Evolutionary conservation across 2,888 invertebrate genomes (phyloP).

Genomic region (Eupithecia pulchellata): DNA sequence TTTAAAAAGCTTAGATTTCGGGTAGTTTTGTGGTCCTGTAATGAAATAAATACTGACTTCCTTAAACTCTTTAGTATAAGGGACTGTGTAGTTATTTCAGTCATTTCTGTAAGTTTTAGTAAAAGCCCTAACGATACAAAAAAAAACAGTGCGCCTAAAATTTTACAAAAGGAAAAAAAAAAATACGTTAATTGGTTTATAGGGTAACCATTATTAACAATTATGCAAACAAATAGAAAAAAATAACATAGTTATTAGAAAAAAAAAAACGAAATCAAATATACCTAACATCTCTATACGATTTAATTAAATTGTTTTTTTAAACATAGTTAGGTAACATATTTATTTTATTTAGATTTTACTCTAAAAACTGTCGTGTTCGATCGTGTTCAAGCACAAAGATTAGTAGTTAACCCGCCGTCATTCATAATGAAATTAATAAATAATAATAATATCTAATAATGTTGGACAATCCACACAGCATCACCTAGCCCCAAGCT

Average conservation of each 20-base stretch:
- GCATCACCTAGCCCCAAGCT: no score
- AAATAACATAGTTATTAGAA: neutral
- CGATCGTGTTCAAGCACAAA: neutral
- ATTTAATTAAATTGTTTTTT: neutral
- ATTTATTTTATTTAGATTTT: neutral
- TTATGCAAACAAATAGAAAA: neutral
- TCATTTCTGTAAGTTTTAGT: no score
- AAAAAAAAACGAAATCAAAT: neutral
- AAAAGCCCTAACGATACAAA: no score
- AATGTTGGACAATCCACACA: no score
- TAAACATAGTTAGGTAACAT: no score
- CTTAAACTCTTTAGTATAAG: no score
- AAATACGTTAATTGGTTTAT: neutral
- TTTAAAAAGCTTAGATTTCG: neutral
- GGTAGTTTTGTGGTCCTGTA: neutral
- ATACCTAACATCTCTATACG: neutral
- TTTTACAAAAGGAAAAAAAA: neutral
- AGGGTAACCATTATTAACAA: neutral
- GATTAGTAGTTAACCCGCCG: neutral
- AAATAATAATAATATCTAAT: no score
- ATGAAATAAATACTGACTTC: neutral
- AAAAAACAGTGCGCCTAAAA: neutral
- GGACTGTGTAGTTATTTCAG: no score
- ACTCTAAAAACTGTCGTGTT: neutral
- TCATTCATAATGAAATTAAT: neutral